These are phyloP conservation scores for Gonatopus flavifemur DNA, from an alignment of 1,140 invertebrate genomes.

Conservation along the genomic window DNA sequence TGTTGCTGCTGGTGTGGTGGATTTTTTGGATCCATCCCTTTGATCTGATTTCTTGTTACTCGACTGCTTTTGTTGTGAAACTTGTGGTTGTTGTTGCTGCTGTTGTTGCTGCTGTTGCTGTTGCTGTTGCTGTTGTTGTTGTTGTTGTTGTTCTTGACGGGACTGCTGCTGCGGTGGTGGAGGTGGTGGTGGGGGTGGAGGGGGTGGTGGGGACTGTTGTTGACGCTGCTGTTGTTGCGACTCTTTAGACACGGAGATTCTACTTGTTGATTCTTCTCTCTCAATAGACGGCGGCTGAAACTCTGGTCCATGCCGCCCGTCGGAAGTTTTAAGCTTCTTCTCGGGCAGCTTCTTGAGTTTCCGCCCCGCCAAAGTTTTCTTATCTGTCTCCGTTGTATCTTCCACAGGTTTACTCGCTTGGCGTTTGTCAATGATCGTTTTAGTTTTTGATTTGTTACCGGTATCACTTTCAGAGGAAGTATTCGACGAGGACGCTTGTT, in stretches of 20 bases:
- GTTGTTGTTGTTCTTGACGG: conserved; percentile 26
- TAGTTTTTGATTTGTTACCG: conserved; percentile 23
- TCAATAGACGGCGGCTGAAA: conserved; percentile 69
- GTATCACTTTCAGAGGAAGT: conserved; percentile 51
- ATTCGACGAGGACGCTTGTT: conserved; percentile 41
- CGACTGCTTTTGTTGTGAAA: conserved; percentile 10
- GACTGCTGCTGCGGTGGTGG: conserved; percentile 30
- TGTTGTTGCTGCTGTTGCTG: conserved; percentile 49
- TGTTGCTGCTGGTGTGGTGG: too few species aligned
- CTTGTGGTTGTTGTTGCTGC: conserved; percentile 65
- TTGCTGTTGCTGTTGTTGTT: conserved; percentile 35
- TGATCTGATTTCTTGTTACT: conserved; percentile 27
- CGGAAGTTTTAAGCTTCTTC: conserved; percentile 86
- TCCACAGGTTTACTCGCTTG: conserved; percentile 12
- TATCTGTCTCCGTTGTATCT: conserved; percentile 26
- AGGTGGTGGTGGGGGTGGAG: conserved; percentile 21
- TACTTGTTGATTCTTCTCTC: conserved; percentile 72
- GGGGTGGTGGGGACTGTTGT: conserved; percentile 22
- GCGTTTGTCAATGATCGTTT: conserved; percentile 8
- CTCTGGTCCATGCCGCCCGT: conserved; percentile 74
- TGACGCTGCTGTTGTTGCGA: conserved; percentile 42
- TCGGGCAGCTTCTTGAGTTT: conserved; percentile 71
- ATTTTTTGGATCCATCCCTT: conserved; percentile 58
- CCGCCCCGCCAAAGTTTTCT: conserved; percentile 50
- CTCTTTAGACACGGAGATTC: conserved; percentile 53